Evolutionary conservation across 2,113 vertebrate genomes (phyloP), one percentile per base, ranked within the genome.

Genomic region (Phoenicopterus ruber): DNA sequence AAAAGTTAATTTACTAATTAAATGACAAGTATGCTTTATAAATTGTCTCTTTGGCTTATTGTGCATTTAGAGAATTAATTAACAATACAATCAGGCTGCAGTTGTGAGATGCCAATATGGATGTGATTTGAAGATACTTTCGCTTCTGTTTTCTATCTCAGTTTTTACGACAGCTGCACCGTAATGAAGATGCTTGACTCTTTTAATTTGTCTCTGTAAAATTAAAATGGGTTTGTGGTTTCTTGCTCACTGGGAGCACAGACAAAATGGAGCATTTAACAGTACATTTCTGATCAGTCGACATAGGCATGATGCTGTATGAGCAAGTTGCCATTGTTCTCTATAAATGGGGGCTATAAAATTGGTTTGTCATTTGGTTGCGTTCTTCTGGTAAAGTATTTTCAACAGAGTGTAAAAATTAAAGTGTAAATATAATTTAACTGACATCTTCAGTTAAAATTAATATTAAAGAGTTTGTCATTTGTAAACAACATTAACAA

Each of bases 1-100:
- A 96, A 94, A 97, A 96, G 87, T 97, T 97, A 97, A 98, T 97
- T 97, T 98, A 95, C 96, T 98, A 98, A 98, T 98, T 98, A 98
- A 98, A 97, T 96, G 76, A 97, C 95, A 97, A 97, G 65, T 94
- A 95, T 88, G 93, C 87, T 96, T 96, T 95, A 95, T 95, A 97
- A 96, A 97, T 97, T 97, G 93, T 97, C 55, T 96, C 93, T 98
- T 97, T 97, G 95, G 95, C 91, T 98, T 97, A 96, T 94, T 97
- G 97, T 93, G 91, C 91, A 97, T 97, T 97, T 97, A 58, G n/a
- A 98, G 97, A 98, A 97, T 98, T 98, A 98, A 97, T 98, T 98
- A 98, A 97, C 95, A 97, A 96, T 96, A 97, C 91, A 94, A 97
- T 97, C 96, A 97, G 87, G 66, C 93, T 94, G 91, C 94, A 91